Evolutionary conservation across 2,797 vertebrate genomes (phyloP).

Genomic region (Gymnopithys bicolor): DNA sequence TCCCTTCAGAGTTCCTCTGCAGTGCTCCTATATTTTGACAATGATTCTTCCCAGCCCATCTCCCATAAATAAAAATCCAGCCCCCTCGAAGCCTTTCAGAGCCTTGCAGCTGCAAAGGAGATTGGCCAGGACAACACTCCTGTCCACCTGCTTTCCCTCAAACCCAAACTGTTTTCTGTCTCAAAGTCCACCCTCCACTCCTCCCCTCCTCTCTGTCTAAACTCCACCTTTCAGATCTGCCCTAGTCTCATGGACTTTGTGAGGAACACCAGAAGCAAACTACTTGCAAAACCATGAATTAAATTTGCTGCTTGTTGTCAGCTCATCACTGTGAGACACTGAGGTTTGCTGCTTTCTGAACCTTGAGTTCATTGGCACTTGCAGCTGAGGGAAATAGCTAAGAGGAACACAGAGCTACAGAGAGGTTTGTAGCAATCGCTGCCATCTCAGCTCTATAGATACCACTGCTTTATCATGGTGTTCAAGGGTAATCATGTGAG

Average conservation of each 20-base stretch:
- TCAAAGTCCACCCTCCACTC: not conserved
- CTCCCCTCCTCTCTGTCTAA: not conserved
- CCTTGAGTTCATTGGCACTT: not conserved
- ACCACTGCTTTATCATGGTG: not conserved
- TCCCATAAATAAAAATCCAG: not conserved
- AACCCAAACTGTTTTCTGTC: not conserved
- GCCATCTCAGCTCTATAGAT: not conserved
- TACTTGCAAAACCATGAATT: not conserved
- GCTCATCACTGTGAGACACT: not conserved
- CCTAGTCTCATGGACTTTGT: rapidly evolving
- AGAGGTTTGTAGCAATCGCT: not conserved
- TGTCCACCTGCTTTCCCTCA: not conserved
- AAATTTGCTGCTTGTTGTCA: not conserved
- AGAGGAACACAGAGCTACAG: not conserved
- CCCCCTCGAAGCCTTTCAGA: not conserved
- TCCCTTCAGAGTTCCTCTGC: not conserved
- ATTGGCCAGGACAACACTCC: not conserved
- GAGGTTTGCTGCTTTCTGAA: not conserved
- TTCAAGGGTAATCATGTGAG: not conserved
- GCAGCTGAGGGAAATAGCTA: not conserved
- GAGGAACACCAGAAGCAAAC: not conserved
- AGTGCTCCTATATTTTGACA: not conserved
- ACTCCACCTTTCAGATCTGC: not conserved
- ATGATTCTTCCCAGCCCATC: not conserved
- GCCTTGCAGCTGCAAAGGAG: not conserved